Conservation (phyloP, 2,888 invertebrate genomes). For the Euspilapteryx auroguttella region DNA sequence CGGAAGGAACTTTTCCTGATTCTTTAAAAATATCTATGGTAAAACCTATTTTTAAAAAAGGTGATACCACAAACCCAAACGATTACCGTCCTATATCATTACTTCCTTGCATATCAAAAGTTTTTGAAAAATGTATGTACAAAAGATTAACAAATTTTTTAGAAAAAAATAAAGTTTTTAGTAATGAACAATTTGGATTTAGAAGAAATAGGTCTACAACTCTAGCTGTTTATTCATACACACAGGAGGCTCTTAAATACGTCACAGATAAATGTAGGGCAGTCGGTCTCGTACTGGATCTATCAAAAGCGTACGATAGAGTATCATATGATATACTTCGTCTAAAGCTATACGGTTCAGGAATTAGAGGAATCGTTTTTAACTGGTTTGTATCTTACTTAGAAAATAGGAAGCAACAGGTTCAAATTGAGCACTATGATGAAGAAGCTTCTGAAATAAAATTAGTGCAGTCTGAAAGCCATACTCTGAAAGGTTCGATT, state of each 20-base stretch:
- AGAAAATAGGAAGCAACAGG: neutral
- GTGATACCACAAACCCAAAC: neutral
- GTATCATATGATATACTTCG: neutral
- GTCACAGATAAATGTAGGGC: neutral
- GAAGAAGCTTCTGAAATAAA: neutral
- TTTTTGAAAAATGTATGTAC: neutral
- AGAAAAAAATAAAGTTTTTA: neutral
- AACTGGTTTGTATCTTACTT: neutral
- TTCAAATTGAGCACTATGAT: neutral
- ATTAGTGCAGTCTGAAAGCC: neutral
- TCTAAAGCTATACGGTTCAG: neutral
- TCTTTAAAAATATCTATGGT: neutral
- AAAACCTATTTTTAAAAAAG: neutral
- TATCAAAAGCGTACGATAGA: neutral
- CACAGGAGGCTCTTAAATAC: neutral
- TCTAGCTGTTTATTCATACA: neutral
- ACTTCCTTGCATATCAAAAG: neutral
- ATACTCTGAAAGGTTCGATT: neutral
- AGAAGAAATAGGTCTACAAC: neutral
- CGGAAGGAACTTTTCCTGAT: neutral
- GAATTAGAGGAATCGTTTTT: neutral
- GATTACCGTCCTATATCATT: neutral
- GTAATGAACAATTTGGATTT: neutral
- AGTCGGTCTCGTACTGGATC: neutral
- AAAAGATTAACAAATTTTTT: too few species aligned